A percentile compares a stretch with the other conserved stretches of the same genome.
phyloP scores from a whole-genome alignment of 2,888 invertebrate species.

The Drosophila eohydei region DNA sequence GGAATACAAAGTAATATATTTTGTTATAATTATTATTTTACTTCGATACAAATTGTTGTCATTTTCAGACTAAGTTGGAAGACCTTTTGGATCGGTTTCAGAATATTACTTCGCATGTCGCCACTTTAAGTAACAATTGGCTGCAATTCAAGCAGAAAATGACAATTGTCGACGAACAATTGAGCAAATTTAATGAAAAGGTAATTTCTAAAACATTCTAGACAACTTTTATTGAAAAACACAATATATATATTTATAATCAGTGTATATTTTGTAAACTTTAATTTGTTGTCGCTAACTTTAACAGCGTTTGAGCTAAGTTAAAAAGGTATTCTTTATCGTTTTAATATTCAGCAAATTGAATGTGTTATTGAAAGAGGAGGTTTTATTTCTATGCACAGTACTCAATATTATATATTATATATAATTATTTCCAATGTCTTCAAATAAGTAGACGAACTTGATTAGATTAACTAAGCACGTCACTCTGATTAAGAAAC shows the following conservation, averaged over 20 bases:
- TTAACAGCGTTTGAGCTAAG: no score
- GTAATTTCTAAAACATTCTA: constrained; percentile 46
- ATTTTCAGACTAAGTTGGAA: constrained; percentile 77
- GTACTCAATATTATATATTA: neutral
- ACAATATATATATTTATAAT: neutral
- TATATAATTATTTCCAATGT: neutral
- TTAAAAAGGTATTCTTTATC: no score
- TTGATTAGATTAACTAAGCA: neutral
- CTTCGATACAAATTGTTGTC: neutral
- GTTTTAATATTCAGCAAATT: no score
- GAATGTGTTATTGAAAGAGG: no score
- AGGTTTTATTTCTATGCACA: neutral
- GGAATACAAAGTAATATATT: constrained; percentile 74
- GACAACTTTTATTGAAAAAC: neutral
- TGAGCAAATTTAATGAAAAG: constrained; percentile 75
- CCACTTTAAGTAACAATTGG: constrained; percentile 83
- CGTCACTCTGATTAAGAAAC: neutral
- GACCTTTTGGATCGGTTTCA: constrained; percentile 81
- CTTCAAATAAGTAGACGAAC: no score
- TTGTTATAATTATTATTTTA: neutral
- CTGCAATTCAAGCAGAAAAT: constrained; percentile 80
- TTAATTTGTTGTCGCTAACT: no score
- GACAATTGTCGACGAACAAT: constrained; percentile 68
- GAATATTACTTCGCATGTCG: constrained; percentile 83
- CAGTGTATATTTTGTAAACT: no score